These are phyloP conservation scores for Ictalurus punctatus DNA, from an alignment of 2,113 vertebrate genomes.

Conservation along the genomic window DNA sequence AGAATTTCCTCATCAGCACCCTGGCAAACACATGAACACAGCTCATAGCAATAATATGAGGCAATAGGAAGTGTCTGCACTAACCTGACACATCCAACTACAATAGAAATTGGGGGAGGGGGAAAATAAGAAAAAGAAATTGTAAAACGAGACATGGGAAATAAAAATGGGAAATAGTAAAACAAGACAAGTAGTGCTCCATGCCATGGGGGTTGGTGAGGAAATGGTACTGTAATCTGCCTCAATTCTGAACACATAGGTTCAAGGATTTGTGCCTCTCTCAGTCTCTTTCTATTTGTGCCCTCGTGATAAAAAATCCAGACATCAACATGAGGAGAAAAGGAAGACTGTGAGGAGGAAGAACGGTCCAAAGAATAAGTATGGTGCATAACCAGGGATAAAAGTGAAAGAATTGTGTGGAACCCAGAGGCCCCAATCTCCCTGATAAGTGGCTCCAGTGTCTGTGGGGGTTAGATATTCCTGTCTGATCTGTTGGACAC, in stretches of 20 bases:
- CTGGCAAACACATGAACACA: background rate
- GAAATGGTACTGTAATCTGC: background rate
- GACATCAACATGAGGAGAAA: constrained; percentile 52
- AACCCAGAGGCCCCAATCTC: constrained; percentile 62
- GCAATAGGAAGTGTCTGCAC: background rate
- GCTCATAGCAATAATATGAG: background rate
- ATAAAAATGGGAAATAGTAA: background rate
- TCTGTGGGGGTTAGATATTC: constrained; percentile 77
- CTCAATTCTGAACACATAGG: background rate
- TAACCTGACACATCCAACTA: background rate
- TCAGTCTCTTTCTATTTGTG: background rate
- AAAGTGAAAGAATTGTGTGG: constrained; percentile 57
- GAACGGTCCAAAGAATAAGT: background rate
- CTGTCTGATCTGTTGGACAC: constrained; percentile 68
- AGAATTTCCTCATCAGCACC: background rate
- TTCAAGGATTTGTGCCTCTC: constrained; percentile 58
- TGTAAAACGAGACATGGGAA: background rate
- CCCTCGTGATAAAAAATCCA: background rate
- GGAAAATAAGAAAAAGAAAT: background rate
- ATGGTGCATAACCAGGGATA: background rate
- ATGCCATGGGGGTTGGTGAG: background rate
- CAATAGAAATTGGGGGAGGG: background rate
- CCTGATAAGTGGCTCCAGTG: constrained; percentile 75
- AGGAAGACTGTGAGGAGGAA: background rate
- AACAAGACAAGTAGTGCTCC: background rate